Percentiles rank a stretch among this genome's conserved stretches.
phyloP scores from a whole-genome alignment of 2,797 vertebrate species.

The Spinibarbus caldwelli region DNA sequence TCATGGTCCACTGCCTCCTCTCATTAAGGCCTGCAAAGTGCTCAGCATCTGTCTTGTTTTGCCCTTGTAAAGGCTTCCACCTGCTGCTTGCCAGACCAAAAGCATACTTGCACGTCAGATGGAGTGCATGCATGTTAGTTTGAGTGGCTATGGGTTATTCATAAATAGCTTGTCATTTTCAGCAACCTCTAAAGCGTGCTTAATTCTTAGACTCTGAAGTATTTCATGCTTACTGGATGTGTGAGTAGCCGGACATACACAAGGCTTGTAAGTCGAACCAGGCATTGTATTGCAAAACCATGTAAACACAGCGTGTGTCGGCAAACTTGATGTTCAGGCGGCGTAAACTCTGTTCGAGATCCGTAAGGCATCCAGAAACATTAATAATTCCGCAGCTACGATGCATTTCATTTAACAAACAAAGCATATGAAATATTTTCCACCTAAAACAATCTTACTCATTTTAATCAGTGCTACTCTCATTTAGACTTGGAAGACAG shows the following conservation, averaged over 20 bases:
- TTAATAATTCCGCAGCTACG: background rate
- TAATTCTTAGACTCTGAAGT: constrained; percentile 12
- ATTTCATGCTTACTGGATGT: background rate
- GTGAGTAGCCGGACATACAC: background rate
- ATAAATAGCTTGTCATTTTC: constrained; percentile 46
- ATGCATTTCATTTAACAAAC: constrained; percentile 24
- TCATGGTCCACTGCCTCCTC: constrained; percentile 43
- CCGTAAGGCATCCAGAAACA: background rate
- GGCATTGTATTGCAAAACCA: constrained; percentile 18
- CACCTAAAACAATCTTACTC: constrained; percentile 21
- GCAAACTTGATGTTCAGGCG: background rate
- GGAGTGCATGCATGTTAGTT: constrained; percentile 31
- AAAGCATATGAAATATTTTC: constrained; percentile 5
- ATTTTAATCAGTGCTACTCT: constrained; percentile 44
- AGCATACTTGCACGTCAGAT: constrained; percentile 46
- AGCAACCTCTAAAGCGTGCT: constrained; percentile 8
- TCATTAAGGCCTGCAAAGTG: constrained; percentile 50
- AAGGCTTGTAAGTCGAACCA: background rate
- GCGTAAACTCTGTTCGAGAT: background rate
- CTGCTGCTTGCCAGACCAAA: constrained; percentile 32
- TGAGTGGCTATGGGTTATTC: constrained; percentile 51
- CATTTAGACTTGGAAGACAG: constrained; percentile 42
- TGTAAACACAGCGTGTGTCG: too few relatives aligned
- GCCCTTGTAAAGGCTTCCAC: constrained; percentile 35
- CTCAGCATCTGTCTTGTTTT: constrained; percentile 46